These are phyloP conservation scores for Apodemus agrarius DNA, from an alignment of 2,797 vertebrate species.

Conservation along the genomic window DNA sequence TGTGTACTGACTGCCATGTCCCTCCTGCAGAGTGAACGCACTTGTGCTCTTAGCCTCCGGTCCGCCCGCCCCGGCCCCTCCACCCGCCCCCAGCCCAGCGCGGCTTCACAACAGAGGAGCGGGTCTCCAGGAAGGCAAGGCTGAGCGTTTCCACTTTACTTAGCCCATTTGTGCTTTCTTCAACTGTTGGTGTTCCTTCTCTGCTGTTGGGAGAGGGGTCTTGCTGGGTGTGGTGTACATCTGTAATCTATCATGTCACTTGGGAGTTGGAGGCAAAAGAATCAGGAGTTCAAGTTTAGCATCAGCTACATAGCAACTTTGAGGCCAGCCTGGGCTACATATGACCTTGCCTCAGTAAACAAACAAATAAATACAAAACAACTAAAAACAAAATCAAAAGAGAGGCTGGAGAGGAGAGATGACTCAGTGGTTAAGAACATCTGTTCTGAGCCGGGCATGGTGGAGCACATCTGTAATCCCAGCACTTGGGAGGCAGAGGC, in stretches of 20 bases:
- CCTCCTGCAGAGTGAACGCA: neutral
- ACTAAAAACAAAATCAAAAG: neutral
- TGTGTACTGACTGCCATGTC: no score
- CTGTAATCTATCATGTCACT: neutral
- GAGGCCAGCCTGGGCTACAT: neutral
- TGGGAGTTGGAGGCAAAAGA: neutral
- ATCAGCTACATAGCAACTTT: neutral
- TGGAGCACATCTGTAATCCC: no score
- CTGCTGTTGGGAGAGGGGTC: constrained; percentile 1
- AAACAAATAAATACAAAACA: neutral
- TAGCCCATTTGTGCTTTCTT: neutral
- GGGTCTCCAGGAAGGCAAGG: neutral
- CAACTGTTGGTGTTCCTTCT: neutral
- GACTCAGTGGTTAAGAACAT: neutral
- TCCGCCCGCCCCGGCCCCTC: neutral
- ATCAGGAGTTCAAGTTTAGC: neutral
- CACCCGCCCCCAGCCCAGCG: neutral
- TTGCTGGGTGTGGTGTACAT: neutral
- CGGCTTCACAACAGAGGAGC: neutral
- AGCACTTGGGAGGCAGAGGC: no score
- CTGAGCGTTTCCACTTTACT: neutral
- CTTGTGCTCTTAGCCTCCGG: neutral
- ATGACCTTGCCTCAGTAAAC: neutral
- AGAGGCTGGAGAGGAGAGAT: neutral
- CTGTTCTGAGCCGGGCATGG: neutral